Percentiles rank a stretch among this genome's conserved stretches.
phyloP scores from a whole-genome alignment of 2,113 vertebrate species.

The Austrofundulus limnaeus region DNA sequence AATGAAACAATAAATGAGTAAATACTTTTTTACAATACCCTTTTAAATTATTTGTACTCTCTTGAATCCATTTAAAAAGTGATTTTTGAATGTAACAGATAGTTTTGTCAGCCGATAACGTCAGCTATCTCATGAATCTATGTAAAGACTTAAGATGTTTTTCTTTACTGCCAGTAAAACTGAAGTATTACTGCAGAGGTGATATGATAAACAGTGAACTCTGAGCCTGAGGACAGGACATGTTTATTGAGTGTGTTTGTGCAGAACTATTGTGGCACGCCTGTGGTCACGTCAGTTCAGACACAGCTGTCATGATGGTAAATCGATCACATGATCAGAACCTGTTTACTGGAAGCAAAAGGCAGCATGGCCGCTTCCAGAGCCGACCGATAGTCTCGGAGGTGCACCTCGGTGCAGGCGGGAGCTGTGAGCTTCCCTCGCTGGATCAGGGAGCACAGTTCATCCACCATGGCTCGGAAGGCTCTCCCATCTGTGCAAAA shows the following conservation, averaged over 20 bases:
- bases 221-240: constrained; percentile 25
- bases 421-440: constrained; percentile 83
- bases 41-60: constrained; percentile 1
- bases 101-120: constrained; percentile 10
- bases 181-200: neutral
- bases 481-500: constrained; percentile 56
- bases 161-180: constrained; percentile 26
- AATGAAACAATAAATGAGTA: neutral
- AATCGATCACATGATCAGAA: constrained; percentile 84
- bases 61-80: neutral
- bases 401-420: constrained; percentile 75
- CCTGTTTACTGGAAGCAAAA: constrained; percentile 87
- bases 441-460: constrained; percentile 82
- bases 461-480: constrained; percentile 80
- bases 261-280: neutral
- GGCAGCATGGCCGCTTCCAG: constrained; percentile 84
- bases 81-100: constrained; percentile 6
- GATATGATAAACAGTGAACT: constrained; percentile 34
- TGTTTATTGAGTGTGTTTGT: constrained; percentile 40
- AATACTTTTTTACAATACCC: neutral
- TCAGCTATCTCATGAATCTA: neutral
- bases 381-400: constrained; percentile 83
- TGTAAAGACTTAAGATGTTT: constrained; percentile 17
- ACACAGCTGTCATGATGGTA: neutral
- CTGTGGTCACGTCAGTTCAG: neutral